Evolutionary conservation across 2,113 vertebrate species (phyloP).

Genomic region (Leptodactylus fuscus): DNA sequence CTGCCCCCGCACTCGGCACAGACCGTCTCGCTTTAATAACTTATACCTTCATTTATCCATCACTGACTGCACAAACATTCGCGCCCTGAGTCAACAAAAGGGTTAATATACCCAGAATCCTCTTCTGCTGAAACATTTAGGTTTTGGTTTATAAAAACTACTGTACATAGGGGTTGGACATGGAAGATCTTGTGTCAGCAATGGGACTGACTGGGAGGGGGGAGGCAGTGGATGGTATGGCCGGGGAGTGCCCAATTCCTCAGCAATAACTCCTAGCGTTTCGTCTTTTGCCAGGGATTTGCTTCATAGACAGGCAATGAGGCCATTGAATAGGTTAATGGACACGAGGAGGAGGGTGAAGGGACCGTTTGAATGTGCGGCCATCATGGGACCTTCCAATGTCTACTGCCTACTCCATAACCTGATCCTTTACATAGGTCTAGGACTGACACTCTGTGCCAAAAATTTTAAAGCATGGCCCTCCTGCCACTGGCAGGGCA

Average conservation of each 20-base stretch:
- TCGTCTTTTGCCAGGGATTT: background rate
- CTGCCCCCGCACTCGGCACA: background rate
- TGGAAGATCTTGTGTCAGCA: background rate
- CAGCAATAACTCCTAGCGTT: background rate
- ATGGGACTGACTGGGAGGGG: background rate
- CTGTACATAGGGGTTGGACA: background rate
- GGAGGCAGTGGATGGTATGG: background rate
- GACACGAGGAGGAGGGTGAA: too few relatives aligned
- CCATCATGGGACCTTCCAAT: background rate
- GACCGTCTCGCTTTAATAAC: background rate
- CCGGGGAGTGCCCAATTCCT: slow-evolving; percentile 24
- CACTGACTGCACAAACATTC: background rate
- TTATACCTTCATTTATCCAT: background rate
- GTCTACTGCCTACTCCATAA: background rate
- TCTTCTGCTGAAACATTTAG: background rate
- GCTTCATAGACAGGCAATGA: slow-evolving; percentile 43
- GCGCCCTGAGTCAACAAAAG: background rate
- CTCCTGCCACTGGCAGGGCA: too few relatives aligned
- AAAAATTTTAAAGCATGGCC: too few relatives aligned
- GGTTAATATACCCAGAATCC: background rate
- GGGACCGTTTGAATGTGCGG: background rate
- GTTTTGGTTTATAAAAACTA: background rate
- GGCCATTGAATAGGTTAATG: too few relatives aligned
- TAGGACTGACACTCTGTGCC: too few relatives aligned
- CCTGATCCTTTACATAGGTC: background rate